These are phyloP conservation scores for Zaprionus taronus DNA, from an alignment of 1,140 invertebrate genomes.

Conservation along the genomic window DNA sequence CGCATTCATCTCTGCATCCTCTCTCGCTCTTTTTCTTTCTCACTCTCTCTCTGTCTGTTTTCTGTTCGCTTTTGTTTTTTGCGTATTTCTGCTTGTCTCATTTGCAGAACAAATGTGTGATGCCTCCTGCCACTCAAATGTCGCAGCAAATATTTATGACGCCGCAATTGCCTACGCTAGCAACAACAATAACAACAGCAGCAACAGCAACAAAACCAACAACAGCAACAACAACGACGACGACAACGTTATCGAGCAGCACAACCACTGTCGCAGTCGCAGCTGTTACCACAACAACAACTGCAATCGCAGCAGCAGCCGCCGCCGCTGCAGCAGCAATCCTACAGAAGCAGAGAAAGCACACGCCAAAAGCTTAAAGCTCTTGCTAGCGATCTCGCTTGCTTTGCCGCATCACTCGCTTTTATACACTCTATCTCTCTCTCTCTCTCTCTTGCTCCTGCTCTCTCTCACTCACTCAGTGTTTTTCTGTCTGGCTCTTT, in stretches of 20 bases:
- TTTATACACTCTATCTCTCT: not conserved
- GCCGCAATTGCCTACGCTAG: constrained; percentile 52
- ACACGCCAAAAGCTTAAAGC: constrained; percentile 51
- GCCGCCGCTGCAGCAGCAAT: constrained; percentile 26
- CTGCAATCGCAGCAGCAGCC: constrained; percentile 37
- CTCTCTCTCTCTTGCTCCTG: not conserved
- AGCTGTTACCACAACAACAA: constrained; percentile 35
- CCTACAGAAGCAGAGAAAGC: constrained; percentile 35
- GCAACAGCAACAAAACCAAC: constrained; percentile 25
- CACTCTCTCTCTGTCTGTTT: constrained; percentile 35
- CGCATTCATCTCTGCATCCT: not conserved
- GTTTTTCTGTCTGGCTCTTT: constrained; percentile 16
- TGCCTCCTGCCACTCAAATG: constrained; percentile 68
- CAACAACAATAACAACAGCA: constrained; percentile 29
- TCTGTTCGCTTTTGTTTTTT: constrained; percentile 20
- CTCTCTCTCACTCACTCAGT: constrained; percentile 7
- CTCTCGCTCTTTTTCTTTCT: constrained; percentile 9
- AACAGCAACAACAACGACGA: constrained; percentile 28
- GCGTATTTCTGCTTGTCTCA: constrained; percentile 36
- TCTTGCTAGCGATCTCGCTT: not conserved
- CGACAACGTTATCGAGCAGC: constrained; percentile 39
- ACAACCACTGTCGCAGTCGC: constrained; percentile 19
- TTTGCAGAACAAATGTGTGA: constrained; percentile 84
- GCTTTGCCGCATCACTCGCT: not conserved
- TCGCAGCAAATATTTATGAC: constrained; percentile 79